Conservation (phyloP, 2,113 vertebrate genomes). For the Stomatorhinus ivindoensis region DNA sequence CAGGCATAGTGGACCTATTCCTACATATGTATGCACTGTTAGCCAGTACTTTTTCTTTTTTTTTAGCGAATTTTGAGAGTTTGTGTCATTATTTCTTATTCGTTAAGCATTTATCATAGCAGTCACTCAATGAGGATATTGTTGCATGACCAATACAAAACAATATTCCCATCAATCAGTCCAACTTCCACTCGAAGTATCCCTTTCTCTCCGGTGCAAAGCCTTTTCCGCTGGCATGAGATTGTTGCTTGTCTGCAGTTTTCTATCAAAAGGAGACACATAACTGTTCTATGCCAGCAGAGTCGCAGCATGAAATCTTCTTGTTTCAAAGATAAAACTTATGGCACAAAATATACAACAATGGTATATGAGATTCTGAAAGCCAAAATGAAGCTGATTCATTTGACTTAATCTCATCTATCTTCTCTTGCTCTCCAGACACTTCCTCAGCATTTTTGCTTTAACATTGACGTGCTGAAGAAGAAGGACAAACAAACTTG, state of each 20-base stretch:
- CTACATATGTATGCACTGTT: background rate
- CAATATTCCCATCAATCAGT: background rate
- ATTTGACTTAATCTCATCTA: slow-evolving; percentile 12
- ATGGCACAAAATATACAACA: background rate
- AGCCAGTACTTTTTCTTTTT: background rate
- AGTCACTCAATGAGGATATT: background rate
- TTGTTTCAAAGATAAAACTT: background rate
- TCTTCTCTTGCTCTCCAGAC: background rate
- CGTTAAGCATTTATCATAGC: background rate
- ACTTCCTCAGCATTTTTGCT: slow-evolving; percentile 5
- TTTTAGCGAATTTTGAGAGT: background rate
- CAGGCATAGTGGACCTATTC: background rate
- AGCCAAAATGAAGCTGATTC: background rate
- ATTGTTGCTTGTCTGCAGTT: slow-evolving; percentile 4
- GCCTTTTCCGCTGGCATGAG: background rate
- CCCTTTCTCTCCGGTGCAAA: background rate
- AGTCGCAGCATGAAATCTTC: background rate
- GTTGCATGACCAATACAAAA: background rate
- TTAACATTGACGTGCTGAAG: slow-evolving; percentile 10
- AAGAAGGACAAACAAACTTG: background rate
- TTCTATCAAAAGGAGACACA: background rate
- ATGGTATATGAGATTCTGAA: background rate
- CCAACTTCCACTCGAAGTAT: background rate
- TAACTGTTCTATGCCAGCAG: background rate
- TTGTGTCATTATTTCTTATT: background rate